These are phyloP conservation scores for Mus spretus DNA, from an alignment of 2,797 vertebrate genomes.

Conservation along the genomic window DNA sequence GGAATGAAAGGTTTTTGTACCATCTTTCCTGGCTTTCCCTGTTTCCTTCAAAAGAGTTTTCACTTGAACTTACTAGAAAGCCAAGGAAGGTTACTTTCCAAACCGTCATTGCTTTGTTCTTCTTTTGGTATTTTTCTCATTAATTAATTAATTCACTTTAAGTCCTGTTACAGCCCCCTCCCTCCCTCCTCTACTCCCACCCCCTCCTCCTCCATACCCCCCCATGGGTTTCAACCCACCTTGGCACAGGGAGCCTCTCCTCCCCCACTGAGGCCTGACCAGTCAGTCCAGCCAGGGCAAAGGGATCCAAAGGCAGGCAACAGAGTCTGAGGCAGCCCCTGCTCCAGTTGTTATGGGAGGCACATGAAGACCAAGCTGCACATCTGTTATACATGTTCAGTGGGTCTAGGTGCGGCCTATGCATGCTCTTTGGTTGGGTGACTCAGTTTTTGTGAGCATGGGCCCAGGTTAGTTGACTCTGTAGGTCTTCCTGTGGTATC, in stretches of 20 bases:
- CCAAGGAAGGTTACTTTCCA: background rate
- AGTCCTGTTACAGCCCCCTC: background rate
- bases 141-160: background rate
- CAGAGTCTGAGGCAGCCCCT: background rate
- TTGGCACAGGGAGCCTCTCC: background rate
- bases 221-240: background rate
- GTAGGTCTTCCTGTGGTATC: background rate
- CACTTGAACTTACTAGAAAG: background rate
- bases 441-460: background rate
- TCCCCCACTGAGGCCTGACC: background rate
- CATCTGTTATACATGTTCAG: background rate
- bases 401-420: background rate
- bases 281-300: background rate
- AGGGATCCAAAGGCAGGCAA: background rate
- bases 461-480: background rate
- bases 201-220: background rate
- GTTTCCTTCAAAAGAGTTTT: background rate
- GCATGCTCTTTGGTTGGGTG: background rate
- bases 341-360: background rate
- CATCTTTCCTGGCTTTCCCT: background rate
- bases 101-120: background rate
- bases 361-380: background rate
- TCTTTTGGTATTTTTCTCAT: background rate
- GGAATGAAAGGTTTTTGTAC: background rate
- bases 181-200: background rate